phyloP scores from a whole-genome alignment of 2,113 vertebrate species.

The Gnathonemus echidnorhynchus region DNA sequence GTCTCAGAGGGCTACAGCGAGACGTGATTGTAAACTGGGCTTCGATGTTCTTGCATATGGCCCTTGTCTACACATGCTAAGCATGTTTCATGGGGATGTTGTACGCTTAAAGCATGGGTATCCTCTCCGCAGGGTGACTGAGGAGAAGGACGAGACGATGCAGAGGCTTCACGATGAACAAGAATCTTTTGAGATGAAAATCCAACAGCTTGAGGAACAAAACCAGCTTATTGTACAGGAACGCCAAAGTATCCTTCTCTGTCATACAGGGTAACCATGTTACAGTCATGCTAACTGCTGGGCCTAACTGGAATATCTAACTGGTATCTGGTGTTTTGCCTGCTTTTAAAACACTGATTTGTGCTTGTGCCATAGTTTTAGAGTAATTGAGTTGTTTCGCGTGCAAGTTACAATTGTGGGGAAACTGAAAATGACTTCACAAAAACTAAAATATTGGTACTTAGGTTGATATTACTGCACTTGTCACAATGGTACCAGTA shows the following conservation, averaged over 20 bases:
- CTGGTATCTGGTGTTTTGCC: background rate
- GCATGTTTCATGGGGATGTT: background rate
- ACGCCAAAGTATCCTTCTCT: constrained; percentile 91
- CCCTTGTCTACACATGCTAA: background rate
- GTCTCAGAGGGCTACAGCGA: background rate
- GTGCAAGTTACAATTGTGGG: background rate
- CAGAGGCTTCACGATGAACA: constrained; percentile 82
- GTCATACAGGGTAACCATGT: constrained; percentile 13
- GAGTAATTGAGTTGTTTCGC: background rate
- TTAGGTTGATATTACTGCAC: background rate
- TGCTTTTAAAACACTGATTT: background rate
- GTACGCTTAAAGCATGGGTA: background rate
- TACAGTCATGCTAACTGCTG: background rate
- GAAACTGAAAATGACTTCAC: background rate
- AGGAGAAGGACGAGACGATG: constrained; percentile 89
- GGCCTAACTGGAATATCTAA: background rate
- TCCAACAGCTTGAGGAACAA: constrained; percentile 83
- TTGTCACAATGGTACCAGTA: background rate
- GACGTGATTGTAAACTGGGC: background rate
- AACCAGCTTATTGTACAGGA: constrained; percentile 82
- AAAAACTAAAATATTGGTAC: background rate
- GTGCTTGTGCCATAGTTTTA: background rate
- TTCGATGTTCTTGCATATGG: background rate
- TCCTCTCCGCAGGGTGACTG: constrained; percentile 70
- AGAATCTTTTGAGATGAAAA: constrained; percentile 83